Base-by-base conservation (phyloP, 2,888 invertebrate genomes). In the Allygus modestus region DNA sequence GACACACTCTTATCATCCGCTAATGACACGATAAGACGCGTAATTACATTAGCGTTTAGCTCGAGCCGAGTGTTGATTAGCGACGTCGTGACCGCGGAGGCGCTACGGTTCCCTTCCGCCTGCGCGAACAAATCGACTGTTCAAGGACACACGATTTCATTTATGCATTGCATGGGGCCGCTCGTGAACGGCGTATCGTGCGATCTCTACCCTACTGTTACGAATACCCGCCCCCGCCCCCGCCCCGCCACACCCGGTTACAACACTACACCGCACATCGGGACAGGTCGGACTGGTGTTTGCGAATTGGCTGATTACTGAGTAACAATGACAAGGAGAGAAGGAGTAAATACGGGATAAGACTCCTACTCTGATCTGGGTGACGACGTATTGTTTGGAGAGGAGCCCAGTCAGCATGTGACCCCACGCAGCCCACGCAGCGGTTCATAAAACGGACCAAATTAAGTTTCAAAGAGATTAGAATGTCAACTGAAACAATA, bases 121-220 rank as follows among this genome's bases (percentile, higher is more conserved):
- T n/a, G n/a, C n/a, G 58, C 79, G 28, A 37, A 79, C 79, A 77
- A 77, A 77, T 77, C 75, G 75, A 77, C 46, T 28, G 20, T 37
- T 79, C 58, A 79, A 79, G 79, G 79, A 79, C 79, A 79, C 75
- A 77, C 75, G 75, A 77, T 77, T 77, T 77, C 75, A 77, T 77
- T 77, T 77, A 77, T 77, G 46, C 75, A 77, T 77, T 28, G 75
- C 75, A 77, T 46, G 41, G 75, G 2, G 43, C 12, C 12, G 75
- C n/a, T 77, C 75, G 75, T 77, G 75, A 43, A 15, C 43, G 23
- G 43, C 20, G 58, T 79, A 79, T 79, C 79, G 79, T 79, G 79
- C 33, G 20, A 58, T 54, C 51, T 79, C 58, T 79, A 79, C 79
- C 79, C 79, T 79, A 79, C 46, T 77, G 46, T 46, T 28, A 43